Evolutionary conservation across 1,140 invertebrate genomes (phyloP), one percentile per base, ranked within the genome.

Genomic region (Triops longicaudatus): DNA sequence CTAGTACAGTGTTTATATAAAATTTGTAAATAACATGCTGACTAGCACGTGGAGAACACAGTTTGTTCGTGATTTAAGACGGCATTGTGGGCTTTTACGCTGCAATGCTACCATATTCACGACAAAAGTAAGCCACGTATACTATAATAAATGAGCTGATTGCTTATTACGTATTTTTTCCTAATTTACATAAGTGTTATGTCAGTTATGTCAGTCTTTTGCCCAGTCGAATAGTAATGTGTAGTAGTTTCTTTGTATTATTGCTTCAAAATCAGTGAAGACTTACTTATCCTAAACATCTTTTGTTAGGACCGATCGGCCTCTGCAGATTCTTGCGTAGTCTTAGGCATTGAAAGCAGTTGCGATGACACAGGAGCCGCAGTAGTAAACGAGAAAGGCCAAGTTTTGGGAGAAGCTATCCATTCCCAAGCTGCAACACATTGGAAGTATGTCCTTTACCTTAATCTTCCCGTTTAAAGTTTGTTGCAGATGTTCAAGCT

Each of bases 321-420:
- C 10, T 41, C 26, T n/a, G 9, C 31, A 43, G 26, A 76, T 37
- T 63, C 77, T n/a, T 78, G 80, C 1, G 43, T 85, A 77, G 85
- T 96, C 72, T 84, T 98, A 78, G 97, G 97, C 10, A 98, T 99
- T 80, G 97, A 99, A 89, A 97, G 95, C n/a, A 98, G 96, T 80
- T 98, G 96, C 85, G 97, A 99, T 87, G 97, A 99, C 83, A 98
- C 97, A 4, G 96, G 94, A 74, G 91, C 91, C 81, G 96, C 94
- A 73, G 88, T 99, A 81, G 90, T 98, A 2, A 86, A 92, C 84
- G 85, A 85, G 9, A 80, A 86, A 74, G 91, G 92, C 42, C 86
- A 87, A 77, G 87, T 98, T 78, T 82, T 95, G 41, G 92, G 93
- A 22, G 93, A 98, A 85, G 87, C 90, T 63, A 82, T 92, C 73